Base-by-base conservation (phyloP, 2,113 vertebrate species). In the Eonycteris spelaea region DNA sequence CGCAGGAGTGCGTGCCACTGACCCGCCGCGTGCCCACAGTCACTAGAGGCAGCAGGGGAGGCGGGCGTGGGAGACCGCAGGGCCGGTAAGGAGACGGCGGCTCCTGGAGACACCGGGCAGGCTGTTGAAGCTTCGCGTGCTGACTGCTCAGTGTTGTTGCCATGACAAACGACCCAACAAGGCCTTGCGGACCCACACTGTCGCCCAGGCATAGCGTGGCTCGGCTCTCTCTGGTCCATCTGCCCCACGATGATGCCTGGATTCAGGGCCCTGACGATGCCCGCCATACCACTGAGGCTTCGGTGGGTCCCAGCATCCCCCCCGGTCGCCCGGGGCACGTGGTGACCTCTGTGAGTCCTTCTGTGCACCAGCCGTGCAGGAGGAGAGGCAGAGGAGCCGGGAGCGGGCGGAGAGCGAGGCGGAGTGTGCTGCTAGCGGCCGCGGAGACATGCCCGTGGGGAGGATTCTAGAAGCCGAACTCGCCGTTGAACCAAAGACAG, bases 391-490 rank as follows among this genome's bases (percentile, higher is more conserved):
- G 98, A 98, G 99, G 85, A 99, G 99, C 97, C 99, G 99, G 92
- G 99, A 99, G 97, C 98, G 99, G 67, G 99, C 99, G 0, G 99
- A 99, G 95, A 99, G 97, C 0, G 99, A 99, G 92, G 99, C 99
- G 0, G 99, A 99, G 85, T 98, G 99, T 6, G 99, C 98, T 0
- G 98, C 98, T 87, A 97, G 94, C 0, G 98, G 99, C 96, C 99
- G 98, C 0, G 99, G 99, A 90, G 99, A 99, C 57, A 99, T 99
- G 99, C 99, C 99, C 0, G 99, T 99, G 98, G 99, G 99, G 97
- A 99, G 99, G 98, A 99, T 99, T 98, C 99, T 99, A 96, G 99
- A 99, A 57, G 99, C 99, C 0, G 99, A 99, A 95, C 97, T 99
- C 48, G 99, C 99, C 1, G 99, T 99, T 1, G 99, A 99, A 90